Evolutionary conservation across 2,888 invertebrate genomes (phyloP).

Genomic region (Chrysopilus asiliformis): DNA sequence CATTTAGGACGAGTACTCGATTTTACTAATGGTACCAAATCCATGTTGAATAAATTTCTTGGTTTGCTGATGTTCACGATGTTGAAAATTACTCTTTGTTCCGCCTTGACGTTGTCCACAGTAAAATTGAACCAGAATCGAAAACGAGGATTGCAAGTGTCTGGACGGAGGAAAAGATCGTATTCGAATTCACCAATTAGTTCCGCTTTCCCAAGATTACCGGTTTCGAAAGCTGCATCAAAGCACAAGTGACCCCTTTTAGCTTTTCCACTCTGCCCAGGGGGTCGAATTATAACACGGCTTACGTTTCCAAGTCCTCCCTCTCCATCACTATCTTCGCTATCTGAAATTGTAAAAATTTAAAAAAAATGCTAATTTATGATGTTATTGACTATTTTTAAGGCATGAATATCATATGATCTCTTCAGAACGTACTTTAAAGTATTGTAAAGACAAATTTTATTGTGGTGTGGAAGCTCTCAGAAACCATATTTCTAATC

Average conservation of each 20-base stretch:
- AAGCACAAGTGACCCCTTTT: slow-evolving; percentile 93
- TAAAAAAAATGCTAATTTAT: no score
- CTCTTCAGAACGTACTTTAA: no score
- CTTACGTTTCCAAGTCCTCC: slow-evolving; percentile 89
- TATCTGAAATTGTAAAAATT: slow-evolving; percentile 46
- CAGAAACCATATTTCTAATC: no score
- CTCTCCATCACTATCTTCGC: slow-evolving; percentile 86
- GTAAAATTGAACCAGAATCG: slow-evolving; percentile 98
- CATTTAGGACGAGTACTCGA: slow-evolving; percentile 84
- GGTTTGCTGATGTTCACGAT: slow-evolving; percentile 93
- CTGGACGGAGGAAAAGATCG: slow-evolving; percentile 89
- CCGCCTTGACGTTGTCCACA: slow-evolving; percentile 85
- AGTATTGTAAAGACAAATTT: no score
- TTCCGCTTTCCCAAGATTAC: slow-evolving; percentile 92
- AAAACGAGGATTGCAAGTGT: slow-evolving; percentile 86
- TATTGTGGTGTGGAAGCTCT: background rate
- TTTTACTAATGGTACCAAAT: slow-evolving; percentile 88
- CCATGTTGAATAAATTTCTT: slow-evolving; percentile 73
- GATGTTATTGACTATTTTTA: no score
- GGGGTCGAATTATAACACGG: slow-evolving; percentile 72
- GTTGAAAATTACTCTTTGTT: slow-evolving; percentile 93
- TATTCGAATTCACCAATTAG: slow-evolving; percentile 89
- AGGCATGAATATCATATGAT: no score
- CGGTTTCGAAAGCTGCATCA: slow-evolving; percentile 94
- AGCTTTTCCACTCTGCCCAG: slow-evolving; percentile 88